Percentiles rank a stretch among this genome's conserved stretches.
These are phyloP conservation scores for Apocrypta bakeri DNA, from an alignment of 1,140 invertebrate species.

Conservation along the genomic window DNA sequence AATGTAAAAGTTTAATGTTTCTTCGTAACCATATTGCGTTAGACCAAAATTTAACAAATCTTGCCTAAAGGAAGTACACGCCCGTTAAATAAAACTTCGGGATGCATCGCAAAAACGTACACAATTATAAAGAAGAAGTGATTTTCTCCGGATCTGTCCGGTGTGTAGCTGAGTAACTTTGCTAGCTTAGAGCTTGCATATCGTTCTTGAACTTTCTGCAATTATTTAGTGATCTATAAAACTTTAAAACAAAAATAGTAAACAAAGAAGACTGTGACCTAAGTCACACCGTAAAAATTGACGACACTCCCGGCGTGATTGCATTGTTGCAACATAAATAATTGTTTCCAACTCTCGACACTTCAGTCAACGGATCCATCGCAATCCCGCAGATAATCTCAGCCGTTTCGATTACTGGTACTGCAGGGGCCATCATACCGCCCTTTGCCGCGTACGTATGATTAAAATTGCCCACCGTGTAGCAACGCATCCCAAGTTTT, in stretches of 20 bases:
- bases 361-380: background rate
- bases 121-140: background rate
- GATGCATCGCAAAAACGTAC: background rate
- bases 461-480: conserved; percentile 37
- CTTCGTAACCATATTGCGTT: no score
- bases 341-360: background rate
- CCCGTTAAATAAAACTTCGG: background rate
- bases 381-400: conserved; percentile 37
- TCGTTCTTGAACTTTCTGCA: background rate
- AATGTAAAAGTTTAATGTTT: no score
- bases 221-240: background rate
- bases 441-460: conserved; percentile 4
- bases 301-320: conserved; percentile 7
- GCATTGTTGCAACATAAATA: conserved; percentile 12
- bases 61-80: no score
- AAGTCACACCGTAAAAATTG: background rate
- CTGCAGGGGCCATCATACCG: background rate
- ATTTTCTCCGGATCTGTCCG: no score
- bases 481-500: conserved; percentile 22
- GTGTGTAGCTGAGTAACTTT: no score
- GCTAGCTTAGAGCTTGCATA: background rate
- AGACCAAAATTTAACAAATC: no score
- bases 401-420: conserved; percentile 39
- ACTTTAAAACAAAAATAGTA: background rate
- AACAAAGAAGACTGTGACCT: no score